These are phyloP conservation scores for Ascaphus truei DNA, from an alignment of 2,113 vertebrate genomes.

Conservation along the genomic window DNA sequence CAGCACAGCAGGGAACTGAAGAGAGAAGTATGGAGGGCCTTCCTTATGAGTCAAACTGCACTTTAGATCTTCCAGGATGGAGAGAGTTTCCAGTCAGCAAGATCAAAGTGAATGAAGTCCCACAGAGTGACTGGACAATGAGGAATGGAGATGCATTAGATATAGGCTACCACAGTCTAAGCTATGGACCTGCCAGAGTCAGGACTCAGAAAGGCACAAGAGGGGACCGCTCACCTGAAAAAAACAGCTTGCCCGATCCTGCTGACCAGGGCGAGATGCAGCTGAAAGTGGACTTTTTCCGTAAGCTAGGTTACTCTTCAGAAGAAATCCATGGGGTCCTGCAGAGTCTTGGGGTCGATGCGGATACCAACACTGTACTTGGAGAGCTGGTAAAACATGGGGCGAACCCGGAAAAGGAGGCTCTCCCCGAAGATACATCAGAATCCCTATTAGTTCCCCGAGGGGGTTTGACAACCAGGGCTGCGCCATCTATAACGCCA, in stretches of 20 bases:
- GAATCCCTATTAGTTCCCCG: constrained; percentile 53
- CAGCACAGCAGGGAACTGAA: neutral
- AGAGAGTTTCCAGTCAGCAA: constrained; percentile 16
- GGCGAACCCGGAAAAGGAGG: constrained; percentile 52
- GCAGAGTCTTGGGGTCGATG: constrained; percentile 73
- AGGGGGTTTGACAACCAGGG: constrained; percentile 49
- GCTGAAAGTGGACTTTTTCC: constrained; percentile 84
- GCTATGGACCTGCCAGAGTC: neutral
- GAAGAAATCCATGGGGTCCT: constrained; percentile 72
- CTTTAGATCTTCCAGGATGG: constrained; percentile 38
- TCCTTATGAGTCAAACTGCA: constrained; percentile 16
- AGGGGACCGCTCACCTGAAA: neutral
- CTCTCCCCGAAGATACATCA: constrained; percentile 35
- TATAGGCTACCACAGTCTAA: constrained; percentile 31
- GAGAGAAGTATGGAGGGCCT: constrained; percentile 50
- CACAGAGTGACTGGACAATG: neutral
- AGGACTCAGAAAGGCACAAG: neutral
- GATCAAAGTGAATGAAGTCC: neutral
- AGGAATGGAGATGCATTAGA: neutral
- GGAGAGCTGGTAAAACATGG: constrained; percentile 80
- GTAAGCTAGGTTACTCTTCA: constrained; percentile 85
- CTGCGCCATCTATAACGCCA: constrained; percentile 19
- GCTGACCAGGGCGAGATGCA: constrained; percentile 58
- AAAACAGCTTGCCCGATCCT: neutral
- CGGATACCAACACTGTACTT: constrained; percentile 85